Percentiles rank a stretch among this genome's conserved stretches.
These are phyloP conservation scores for Brevipalpus yothersi DNA, from an alignment of 1,140 invertebrate species.

Conservation along the genomic window DNA sequence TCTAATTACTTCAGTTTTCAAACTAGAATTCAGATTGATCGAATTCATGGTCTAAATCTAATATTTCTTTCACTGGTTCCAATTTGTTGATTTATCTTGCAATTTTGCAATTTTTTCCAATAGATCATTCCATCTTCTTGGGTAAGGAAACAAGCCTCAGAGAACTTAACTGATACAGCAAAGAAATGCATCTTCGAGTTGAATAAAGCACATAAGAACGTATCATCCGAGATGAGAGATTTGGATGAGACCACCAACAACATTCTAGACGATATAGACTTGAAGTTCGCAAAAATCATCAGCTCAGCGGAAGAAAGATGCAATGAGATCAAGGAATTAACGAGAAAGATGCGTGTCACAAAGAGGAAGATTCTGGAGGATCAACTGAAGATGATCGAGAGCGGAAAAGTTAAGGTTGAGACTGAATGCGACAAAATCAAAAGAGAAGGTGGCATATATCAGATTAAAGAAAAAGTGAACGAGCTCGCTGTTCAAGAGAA, in stretches of 20 bases:
- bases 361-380: conserved; percentile 64
- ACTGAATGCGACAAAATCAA: conserved; percentile 63
- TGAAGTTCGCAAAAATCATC: conserved; percentile 47
- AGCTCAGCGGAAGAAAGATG: conserved; percentile 45
- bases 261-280: conserved; percentile 26
- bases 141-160: conserved; percentile 84
- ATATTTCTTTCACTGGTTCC: too few species aligned
- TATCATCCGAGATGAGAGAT: conserved; percentile 34
- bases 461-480: conserved; percentile 65
- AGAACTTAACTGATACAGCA: conserved; percentile 79
- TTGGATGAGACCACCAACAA: conserved; percentile 37
- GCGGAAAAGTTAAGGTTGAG: conserved; percentile 65
- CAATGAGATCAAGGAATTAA: conserved; percentile 36
- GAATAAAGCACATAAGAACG: conserved; percentile 42
- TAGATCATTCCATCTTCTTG: conserved; percentile 82
- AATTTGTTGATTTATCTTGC: too few species aligned
- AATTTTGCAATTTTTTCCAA: too few species aligned
- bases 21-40: too few species aligned
- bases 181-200: conserved; percentile 69
- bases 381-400: conserved; percentile 60
- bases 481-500: conserved; percentile 61
- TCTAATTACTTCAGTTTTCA: too few species aligned
- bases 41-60: too few species aligned
- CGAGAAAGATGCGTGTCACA: conserved; percentile 43
- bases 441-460: conserved; percentile 58